Percentiles rank a stretch among this genome's conserved stretches.
Evolutionary conservation across 2,113 vertebrate genomes (phyloP).

Genomic region (Jacana jacana): DNA sequence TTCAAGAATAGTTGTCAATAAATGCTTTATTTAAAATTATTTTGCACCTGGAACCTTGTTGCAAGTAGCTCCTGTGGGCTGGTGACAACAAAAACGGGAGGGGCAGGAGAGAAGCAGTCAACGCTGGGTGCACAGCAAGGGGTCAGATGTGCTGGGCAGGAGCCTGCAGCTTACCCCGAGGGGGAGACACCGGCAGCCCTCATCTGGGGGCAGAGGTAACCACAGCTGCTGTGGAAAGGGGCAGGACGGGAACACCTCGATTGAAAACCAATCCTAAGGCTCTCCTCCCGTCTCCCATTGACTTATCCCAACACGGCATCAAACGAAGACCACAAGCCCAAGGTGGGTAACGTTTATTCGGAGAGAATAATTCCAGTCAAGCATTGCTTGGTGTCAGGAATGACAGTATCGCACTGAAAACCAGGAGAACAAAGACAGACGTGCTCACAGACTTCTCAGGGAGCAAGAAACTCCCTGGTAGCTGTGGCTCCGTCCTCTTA

Average conservation of each 20-base stretch:
- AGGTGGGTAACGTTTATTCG: slow-evolving; percentile 4
- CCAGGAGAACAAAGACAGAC: neutral
- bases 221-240: neutral
- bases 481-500: neutral
- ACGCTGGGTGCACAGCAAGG: neutral
- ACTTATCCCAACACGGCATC: neutral
- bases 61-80: neutral
- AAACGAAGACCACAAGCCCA: neutral
- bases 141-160: neutral
- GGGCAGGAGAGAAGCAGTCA: neutral
- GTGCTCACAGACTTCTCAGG: neutral
- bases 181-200: neutral
- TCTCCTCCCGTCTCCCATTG: neutral
- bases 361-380: slow-evolving; percentile 13
- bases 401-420: neutral
- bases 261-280: neutral
- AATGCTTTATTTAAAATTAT: neutral
- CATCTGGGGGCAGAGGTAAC: neutral
- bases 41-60: neutral
- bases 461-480: neutral
- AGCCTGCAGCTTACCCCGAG: neutral
- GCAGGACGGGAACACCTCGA: neutral
- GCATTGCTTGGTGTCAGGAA: neutral
- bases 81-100: neutral
- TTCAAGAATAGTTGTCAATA: neutral